Conservation (phyloP, 2,888 invertebrate genomes). For the Leptinotarsa haldemani region DNA sequence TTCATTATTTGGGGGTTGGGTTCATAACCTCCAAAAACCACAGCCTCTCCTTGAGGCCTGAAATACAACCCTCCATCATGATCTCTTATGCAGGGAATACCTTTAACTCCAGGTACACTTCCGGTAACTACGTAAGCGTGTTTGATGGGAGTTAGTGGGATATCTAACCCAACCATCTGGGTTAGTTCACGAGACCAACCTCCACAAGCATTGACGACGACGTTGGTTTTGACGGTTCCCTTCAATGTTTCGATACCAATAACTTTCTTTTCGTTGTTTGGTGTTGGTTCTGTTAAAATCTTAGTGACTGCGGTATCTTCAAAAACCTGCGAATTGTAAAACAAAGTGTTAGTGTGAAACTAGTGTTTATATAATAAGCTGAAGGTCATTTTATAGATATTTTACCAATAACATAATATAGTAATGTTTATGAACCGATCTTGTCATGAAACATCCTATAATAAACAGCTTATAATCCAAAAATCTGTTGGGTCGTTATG, state of each 20-base stretch:
- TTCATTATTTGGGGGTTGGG: constrained; percentile 84
- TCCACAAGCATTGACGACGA: constrained; percentile 84
- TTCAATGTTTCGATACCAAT: constrained; percentile 80
- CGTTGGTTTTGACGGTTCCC: constrained; percentile 81
- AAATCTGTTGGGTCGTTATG: too few relatives aligned
- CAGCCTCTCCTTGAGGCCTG: constrained; percentile 84
- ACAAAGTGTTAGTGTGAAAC: background rate
- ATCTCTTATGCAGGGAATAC: constrained; percentile 86
- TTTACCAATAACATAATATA: too few relatives aligned
- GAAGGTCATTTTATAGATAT: too few relatives aligned
- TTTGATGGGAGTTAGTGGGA: constrained; percentile 86
- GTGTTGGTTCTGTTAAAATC: constrained; percentile 72
- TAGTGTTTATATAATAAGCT: background rate
- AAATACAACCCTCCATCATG: constrained; percentile 88
- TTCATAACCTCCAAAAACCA: constrained; percentile 91
- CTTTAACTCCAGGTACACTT: constrained; percentile 78
- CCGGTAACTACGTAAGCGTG: constrained; percentile 91
- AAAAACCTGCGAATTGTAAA: constrained; percentile 69
- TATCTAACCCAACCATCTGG: constrained; percentile 73
- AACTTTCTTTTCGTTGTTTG: constrained; percentile 76
- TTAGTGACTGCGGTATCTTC: constrained; percentile 82
- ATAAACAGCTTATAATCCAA: too few relatives aligned
- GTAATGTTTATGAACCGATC: too few relatives aligned
- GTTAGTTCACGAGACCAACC: constrained; percentile 86
- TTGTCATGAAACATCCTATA: too few relatives aligned